phyloP scores from a whole-genome alignment of 1,140 invertebrate species.

The Coelopa frigida region DNA sequence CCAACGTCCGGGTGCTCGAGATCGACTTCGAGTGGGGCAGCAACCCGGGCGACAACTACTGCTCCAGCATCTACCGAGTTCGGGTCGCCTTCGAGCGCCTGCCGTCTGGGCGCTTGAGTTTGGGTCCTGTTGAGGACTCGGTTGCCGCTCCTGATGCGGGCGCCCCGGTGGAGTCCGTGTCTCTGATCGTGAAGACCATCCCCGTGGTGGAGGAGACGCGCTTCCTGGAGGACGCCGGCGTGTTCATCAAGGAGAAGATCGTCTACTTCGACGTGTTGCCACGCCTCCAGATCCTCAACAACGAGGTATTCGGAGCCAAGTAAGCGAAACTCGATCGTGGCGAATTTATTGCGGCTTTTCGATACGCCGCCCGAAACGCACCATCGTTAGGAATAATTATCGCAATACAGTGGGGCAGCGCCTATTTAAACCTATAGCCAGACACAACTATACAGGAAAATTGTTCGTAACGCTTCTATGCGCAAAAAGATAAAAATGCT shows the following conservation, averaged over 20 bases:
- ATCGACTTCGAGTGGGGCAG: constrained; percentile 36
- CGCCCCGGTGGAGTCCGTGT: constrained; percentile 18
- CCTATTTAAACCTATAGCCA: no score
- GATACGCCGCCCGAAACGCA: no score
- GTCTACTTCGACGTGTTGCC: constrained; percentile 34
- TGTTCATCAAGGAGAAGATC: constrained; percentile 37
- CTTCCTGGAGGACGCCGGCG: constrained; percentile 33
- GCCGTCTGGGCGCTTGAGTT: no score
- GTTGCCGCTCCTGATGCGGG: constrained; percentile 10
- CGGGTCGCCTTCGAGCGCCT: constrained; percentile 18
- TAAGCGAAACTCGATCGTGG: constrained; percentile 15
- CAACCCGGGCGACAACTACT: constrained; percentile 39
- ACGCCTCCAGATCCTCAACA: constrained; percentile 26
- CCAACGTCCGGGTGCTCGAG: constrained; percentile 23
- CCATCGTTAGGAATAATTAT: no score
- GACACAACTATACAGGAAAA: background rate
- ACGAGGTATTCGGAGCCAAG: constrained; percentile 30
- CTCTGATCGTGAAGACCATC: constrained; percentile 37
- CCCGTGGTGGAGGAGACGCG: constrained; percentile 28
- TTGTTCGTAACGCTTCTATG: background rate
- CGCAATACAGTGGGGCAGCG: no score
- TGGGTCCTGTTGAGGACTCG: background rate
- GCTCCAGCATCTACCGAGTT: constrained; percentile 34
- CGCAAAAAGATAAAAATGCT: background rate
- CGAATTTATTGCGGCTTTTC: no score